Conservation (phyloP, 2,888 invertebrate species). For the Agonopterix heracliana region DNA sequence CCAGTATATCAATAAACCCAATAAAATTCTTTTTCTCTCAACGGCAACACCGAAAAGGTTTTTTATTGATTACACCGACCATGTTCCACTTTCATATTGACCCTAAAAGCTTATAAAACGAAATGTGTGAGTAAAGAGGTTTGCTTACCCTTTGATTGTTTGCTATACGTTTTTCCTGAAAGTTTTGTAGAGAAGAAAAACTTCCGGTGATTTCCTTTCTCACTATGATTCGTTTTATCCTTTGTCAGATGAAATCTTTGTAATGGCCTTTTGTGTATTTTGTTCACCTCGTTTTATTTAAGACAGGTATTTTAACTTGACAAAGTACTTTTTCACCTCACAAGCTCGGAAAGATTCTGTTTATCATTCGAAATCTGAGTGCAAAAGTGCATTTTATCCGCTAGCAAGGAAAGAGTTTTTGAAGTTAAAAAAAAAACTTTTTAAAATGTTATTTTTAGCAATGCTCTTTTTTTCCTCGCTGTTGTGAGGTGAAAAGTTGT, state of each 20-base stretch:
- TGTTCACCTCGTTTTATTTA: not conserved
- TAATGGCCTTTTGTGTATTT: constrained; percentile 6
- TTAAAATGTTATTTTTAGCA: too few species aligned
- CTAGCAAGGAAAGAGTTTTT: too few species aligned
- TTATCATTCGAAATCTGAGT: too few species aligned
- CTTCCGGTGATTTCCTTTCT: constrained; percentile 22
- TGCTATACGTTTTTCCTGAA: constrained; percentile 39
- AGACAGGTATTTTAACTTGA: not conserved
- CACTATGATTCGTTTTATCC: constrained; percentile 31
- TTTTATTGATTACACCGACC: constrained; percentile 46
- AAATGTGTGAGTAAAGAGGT: constrained; percentile 50
- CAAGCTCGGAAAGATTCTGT: too few species aligned
- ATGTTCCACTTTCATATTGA: constrained; percentile 42
- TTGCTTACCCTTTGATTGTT: constrained; percentile 57
- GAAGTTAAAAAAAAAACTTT: too few species aligned
- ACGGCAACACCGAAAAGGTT: constrained; percentile 23
- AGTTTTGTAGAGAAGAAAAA: constrained; percentile 21
- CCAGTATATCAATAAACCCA: too few species aligned
- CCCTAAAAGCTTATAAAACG: constrained; percentile 45
- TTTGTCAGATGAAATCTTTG: constrained; percentile 21
- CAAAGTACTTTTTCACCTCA: too few species aligned
- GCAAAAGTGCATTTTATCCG: too few species aligned
- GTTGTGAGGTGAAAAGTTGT: too few species aligned
- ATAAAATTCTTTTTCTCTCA: too few species aligned
- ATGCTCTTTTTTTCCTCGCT: too few species aligned